phyloP scores from a whole-genome alignment of 2,113 vertebrate species.

The Siniperca chuatsi region DNA sequence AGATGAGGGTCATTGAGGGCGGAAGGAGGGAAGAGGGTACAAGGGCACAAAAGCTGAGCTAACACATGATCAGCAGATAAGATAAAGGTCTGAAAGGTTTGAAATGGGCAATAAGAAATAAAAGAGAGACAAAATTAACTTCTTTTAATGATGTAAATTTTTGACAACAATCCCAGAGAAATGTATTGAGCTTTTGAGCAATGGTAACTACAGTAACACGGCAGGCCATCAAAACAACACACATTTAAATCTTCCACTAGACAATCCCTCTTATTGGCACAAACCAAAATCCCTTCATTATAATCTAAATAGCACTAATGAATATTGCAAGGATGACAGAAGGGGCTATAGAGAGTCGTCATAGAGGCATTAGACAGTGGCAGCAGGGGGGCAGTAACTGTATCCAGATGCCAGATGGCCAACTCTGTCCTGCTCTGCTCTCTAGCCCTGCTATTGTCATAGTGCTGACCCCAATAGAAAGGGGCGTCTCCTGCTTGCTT shows the following conservation, averaged over 20 bases:
- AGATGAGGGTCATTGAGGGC: slow-evolving; percentile 30
- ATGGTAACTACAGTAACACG: not conserved
- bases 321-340: slow-evolving; percentile 59
- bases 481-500: slow-evolving; percentile 9
- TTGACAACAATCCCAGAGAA: not conserved
- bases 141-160: not conserved
- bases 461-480: slow-evolving; percentile 25
- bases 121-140: not conserved
- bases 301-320: slow-evolving; percentile 56
- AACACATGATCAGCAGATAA: slow-evolving; percentile 24
- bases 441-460: slow-evolving; percentile 45
- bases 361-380: slow-evolving; percentile 40
- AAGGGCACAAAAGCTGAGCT: slow-evolving; percentile 46
- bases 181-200: slow-evolving; percentile 2
- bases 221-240: slow-evolving; percentile 29
- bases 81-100: not conserved
- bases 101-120: not conserved
- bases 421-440: slow-evolving; percentile 23
- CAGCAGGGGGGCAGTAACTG: slow-evolving; percentile 55
- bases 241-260: slow-evolving; percentile 21
- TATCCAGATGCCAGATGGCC: slow-evolving; percentile 66
- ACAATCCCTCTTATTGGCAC: slow-evolving; percentile 29
- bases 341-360: slow-evolving; percentile 42
- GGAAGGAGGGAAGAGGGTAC: slow-evolving; percentile 16
- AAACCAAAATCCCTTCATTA: slow-evolving; percentile 48